Percentiles rank a stretch among this genome's conserved stretches.
These are phyloP conservation scores for Calonectris borealis DNA, from an alignment of 2,113 vertebrate species.

Conservation along the genomic window DNA sequence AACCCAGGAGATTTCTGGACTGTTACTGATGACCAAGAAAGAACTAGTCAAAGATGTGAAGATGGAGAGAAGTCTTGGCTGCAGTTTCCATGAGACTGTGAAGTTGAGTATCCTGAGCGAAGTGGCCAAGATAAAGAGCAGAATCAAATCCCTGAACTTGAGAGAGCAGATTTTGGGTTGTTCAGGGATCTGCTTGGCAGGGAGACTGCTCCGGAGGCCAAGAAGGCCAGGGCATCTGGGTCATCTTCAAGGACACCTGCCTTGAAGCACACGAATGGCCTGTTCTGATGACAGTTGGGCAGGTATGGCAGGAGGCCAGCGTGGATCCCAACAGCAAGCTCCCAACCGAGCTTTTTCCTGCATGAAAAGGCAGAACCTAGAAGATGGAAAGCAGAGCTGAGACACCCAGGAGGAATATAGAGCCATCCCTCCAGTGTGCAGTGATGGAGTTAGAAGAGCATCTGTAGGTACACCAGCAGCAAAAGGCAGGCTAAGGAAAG, in stretches of 20 bases:
- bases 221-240: neutral
- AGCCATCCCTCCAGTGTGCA: neutral
- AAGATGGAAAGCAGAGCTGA: neutral
- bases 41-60: neutral
- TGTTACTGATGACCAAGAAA: neutral
- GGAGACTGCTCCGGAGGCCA: neutral
- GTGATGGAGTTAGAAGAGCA: neutral
- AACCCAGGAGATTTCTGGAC: neutral
- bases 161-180: neutral
- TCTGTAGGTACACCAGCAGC: neutral
- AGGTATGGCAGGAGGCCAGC: neutral
- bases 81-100: neutral
- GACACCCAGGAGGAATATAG: neutral
- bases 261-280: neutral
- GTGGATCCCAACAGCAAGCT: neutral
- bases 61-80: neutral
- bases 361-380: neutral
- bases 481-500: neutral
- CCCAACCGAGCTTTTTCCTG: neutral
- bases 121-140: neutral
- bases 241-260: neutral
- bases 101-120: neutral
- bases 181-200: neutral
- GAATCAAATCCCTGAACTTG: neutral
- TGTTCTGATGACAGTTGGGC: neutral